A percentile compares a stretch with the other conserved stretches of the same genome.
Evolutionary conservation across 2,113 vertebrate genomes (phyloP).

Genomic region (Micromys minutus): DNA sequence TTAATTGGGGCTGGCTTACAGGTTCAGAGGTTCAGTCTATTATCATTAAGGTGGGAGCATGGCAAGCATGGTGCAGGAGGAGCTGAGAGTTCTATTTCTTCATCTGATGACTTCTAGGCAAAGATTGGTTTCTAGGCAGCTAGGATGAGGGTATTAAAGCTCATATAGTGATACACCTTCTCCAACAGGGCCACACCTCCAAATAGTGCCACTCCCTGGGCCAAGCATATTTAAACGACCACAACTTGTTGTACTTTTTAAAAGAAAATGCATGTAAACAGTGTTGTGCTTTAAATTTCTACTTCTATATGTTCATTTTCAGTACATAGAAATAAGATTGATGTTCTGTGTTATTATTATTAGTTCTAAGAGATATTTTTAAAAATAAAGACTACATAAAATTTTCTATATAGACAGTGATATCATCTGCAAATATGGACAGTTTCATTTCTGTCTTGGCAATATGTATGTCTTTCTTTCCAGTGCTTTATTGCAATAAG

Average conservation of each 20-base stretch:
- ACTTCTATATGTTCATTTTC: background rate
- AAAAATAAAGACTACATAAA: background rate
- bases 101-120: too few relatives aligned
- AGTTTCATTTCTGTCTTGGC: background rate
- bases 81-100: too few relatives aligned
- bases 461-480: background rate
- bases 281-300: background rate
- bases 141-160: too few relatives aligned
- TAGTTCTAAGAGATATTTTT: background rate
- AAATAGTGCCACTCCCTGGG: too few relatives aligned
- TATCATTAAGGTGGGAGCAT: too few relatives aligned
- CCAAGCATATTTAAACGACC: too few relatives aligned
- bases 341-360: background rate
- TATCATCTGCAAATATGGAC: background rate
- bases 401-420: background rate
- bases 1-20: too few relatives aligned
- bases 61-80: too few relatives aligned
- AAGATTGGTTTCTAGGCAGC: too few relatives aligned
- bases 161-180: too few relatives aligned
- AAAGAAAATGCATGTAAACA: background rate
- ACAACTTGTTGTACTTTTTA: background rate
- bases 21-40: too few relatives aligned
- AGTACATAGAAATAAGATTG: background rate
- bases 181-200: too few relatives aligned
- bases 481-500: background rate